Evolutionary conservation across 2,888 invertebrate species (phyloP).

Genomic region (Drosophila anomalata): DNA sequence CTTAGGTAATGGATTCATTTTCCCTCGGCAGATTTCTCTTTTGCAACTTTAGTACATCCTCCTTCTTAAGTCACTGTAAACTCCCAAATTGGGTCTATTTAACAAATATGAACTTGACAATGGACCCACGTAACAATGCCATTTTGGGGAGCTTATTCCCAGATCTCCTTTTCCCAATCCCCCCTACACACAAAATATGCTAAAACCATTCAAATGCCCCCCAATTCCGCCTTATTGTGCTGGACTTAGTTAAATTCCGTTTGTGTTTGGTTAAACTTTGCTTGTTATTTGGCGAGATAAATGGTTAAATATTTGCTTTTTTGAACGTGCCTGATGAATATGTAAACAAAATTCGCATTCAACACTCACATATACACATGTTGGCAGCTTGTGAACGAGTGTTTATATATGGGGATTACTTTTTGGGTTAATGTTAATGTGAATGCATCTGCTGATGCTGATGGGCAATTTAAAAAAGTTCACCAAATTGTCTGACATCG

Average conservation of each 20-base stretch:
- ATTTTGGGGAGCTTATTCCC: conserved; percentile 29
- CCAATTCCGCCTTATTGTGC: conserved; percentile 33
- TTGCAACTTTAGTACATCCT: conserved; percentile 17
- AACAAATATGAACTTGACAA: conserved; percentile 29
- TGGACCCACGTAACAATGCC: conserved; percentile 33
- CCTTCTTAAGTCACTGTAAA: conserved; percentile 13
- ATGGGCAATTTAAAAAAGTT: conserved; percentile 72
- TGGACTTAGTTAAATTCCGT: conserved; percentile 17
- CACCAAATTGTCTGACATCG: conserved; percentile 71
- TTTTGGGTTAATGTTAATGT: conserved; percentile 75
- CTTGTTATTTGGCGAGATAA: conserved; percentile 52
- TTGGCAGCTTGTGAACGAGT: conserved; percentile 14
- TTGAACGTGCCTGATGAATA: conserved; percentile 61
- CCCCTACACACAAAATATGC: conserved; percentile 15
- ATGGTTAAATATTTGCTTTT: conserved; percentile 63
- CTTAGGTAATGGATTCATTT: too few relatives aligned
- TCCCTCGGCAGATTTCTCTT: conserved; percentile 18
- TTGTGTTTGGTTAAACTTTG: conserved; percentile 34
- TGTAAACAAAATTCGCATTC: conserved; percentile 54
- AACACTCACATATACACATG: conserved; percentile 31
- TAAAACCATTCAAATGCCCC: conserved; percentile 18
- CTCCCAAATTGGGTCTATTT: conserved; percentile 1
- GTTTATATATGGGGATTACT: conserved; percentile 30
- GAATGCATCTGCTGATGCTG: conserved; percentile 72
- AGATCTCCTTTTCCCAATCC: conserved; percentile 14